Evolutionary conservation across 2,113 vertebrate species (phyloP).

Genomic region (Rhynchopsitta pachyrhyncha): DNA sequence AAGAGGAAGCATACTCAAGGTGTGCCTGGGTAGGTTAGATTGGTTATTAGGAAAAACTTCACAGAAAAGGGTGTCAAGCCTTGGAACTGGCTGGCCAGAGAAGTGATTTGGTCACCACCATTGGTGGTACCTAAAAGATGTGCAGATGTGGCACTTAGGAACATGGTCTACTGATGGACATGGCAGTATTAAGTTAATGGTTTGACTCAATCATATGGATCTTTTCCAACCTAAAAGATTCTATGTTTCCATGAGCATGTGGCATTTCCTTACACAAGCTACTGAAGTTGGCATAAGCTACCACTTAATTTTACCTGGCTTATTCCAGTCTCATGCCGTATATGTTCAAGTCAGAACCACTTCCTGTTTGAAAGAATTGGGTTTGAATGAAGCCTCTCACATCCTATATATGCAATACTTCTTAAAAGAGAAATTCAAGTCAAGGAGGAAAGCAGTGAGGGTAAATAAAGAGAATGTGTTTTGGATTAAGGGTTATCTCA

Average conservation of each 20-base stretch:
- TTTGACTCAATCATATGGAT: neutral
- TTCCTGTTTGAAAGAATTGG: neutral
- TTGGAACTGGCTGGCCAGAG: neutral
- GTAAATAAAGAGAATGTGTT: conserved; percentile 7
- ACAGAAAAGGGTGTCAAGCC: rapidly evolving
- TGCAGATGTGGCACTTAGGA: neutral
- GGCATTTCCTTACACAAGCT: neutral
- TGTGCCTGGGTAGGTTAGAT: neutral
- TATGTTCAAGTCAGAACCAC: neutral
- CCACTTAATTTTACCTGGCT: neutral
- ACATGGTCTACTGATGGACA: neutral
- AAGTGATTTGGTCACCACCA: neutral
- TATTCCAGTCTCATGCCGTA: neutral
- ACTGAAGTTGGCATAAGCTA: neutral
- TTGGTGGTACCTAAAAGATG: neutral
- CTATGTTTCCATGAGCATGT: neutral
- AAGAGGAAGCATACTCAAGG: neutral
- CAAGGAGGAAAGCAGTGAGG: neutral
- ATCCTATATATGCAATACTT: neutral
- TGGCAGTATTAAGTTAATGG: neutral
- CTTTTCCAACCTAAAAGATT: neutral
- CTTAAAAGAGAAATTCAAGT: neutral
- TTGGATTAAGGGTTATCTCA: conserved; percentile 37
- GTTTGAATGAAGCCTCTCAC: neutral
- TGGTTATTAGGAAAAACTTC: neutral